Percentiles rank a stretch among this genome's conserved stretches.
These are phyloP conservation scores for Candidula unifasciata DNA, from an alignment of 2,888 invertebrate species.

Conservation along the genomic window DNA sequence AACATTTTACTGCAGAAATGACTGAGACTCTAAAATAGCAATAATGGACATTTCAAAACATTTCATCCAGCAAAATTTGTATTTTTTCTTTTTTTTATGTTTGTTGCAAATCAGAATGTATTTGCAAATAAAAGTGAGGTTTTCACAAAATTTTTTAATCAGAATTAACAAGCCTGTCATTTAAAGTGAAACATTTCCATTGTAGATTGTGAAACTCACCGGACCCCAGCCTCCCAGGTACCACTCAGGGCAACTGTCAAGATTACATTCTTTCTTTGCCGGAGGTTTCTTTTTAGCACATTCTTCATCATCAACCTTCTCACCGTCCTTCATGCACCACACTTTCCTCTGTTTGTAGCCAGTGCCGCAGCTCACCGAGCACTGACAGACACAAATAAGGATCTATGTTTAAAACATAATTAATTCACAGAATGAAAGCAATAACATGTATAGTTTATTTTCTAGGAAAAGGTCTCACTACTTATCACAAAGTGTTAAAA, in stretches of 20 bases:
- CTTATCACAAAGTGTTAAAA: too few relatives aligned
- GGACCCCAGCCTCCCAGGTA: conserved; percentile 70
- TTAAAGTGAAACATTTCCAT: not conserved
- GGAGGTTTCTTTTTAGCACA: conserved; percentile 68
- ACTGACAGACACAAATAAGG: conserved; percentile 78
- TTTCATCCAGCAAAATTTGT: too few relatives aligned
- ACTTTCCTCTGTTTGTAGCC: conserved; percentile 80
- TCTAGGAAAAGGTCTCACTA: too few relatives aligned
- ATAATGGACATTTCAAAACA: too few relatives aligned
- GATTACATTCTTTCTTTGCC: conserved; percentile 65
- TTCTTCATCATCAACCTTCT: conserved; percentile 63
- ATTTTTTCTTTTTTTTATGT: too few relatives aligned
- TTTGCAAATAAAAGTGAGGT: too few relatives aligned
- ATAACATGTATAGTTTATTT: too few relatives aligned
- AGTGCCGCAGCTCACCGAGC: conserved; percentile 84
- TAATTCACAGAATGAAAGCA: not conserved
- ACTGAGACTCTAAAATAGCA: too few relatives aligned
- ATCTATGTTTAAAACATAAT: not conserved
- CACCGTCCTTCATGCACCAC: conserved; percentile 71
- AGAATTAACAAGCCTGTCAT: too few relatives aligned
- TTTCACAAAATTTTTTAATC: too few relatives aligned
- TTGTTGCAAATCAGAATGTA: too few relatives aligned
- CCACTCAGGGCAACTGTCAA: conserved; percentile 71
- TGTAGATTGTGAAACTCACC: conserved; percentile 58
- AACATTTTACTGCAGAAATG: too few relatives aligned